Percentiles rank a stretch among this genome's conserved stretches.
Evolutionary conservation across 2,113 vertebrate genomes (phyloP).

Genomic region (Protobothrops mucrosquamatus): DNA sequence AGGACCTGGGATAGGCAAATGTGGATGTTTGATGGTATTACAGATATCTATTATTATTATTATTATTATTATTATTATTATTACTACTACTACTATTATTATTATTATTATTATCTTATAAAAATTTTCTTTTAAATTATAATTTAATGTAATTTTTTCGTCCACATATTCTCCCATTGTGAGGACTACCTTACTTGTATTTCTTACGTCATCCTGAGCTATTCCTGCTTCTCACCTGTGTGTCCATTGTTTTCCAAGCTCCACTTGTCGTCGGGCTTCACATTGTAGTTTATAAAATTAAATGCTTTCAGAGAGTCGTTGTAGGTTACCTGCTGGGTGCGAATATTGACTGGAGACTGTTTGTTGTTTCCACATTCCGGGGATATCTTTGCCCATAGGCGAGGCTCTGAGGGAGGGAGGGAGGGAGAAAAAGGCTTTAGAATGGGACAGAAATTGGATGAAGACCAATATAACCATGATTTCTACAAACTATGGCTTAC

Average conservation of each 20-base stretch:
- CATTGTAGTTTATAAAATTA: constrained; percentile 74
- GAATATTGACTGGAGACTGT: constrained; percentile 87
- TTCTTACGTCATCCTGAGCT: not conserved
- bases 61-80: too few species aligned
- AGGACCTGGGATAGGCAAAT: too few species aligned
- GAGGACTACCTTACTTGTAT: not conserved
- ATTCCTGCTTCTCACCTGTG: constrained; percentile 65
- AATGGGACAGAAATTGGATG: too few species aligned
- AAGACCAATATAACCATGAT: too few species aligned
- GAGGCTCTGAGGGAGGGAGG: too few species aligned
- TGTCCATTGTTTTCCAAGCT: constrained; percentile 74
- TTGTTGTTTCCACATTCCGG: constrained; percentile 56
- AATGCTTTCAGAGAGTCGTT: constrained; percentile 66
- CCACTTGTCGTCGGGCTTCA: not conserved
- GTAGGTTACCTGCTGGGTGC: constrained; percentile 61
- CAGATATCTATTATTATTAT: too few species aligned
- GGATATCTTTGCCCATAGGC: too few species aligned
- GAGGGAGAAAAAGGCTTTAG: too few species aligned
- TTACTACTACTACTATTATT: too few species aligned
- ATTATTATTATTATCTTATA: too few species aligned
- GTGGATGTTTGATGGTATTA: too few species aligned
- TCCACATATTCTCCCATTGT: not conserved
- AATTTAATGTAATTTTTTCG: not conserved
- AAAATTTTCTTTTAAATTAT: not conserved
- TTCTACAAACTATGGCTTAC: too few species aligned